Conservation (phyloP, 2,797 vertebrate species). For the Myotis myotis region DNA sequence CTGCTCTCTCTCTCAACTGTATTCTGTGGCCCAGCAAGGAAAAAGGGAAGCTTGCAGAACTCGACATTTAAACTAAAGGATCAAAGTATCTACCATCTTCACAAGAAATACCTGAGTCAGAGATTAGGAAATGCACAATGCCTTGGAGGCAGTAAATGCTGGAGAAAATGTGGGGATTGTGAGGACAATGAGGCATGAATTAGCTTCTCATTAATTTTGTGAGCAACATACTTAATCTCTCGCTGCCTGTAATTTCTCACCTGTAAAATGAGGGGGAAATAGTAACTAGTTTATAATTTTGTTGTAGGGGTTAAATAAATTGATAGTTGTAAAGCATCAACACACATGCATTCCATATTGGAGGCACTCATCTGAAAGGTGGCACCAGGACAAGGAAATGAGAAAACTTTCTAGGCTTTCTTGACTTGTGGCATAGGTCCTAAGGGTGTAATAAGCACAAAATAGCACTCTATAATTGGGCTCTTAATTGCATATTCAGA, state of each 20-base stretch:
- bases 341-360: background rate
- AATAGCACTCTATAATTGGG: background rate
- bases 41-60: background rate
- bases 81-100: background rate
- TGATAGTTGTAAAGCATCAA: background rate
- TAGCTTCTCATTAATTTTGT: background rate
- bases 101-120: background rate
- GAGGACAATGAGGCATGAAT: background rate
- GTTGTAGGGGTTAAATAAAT: background rate
- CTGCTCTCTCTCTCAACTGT: background rate
- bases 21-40: background rate
- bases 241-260: constrained; percentile 61
- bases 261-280: constrained; percentile 45
- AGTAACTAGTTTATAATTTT: background rate
- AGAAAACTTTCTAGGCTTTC: background rate
- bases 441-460: background rate
- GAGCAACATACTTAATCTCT: constrained; percentile 26
- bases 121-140: background rate
- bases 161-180: no score
- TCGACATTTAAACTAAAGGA: background rate
- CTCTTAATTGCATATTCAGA: background rate
- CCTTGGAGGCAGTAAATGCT: background rate
- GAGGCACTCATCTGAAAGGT: background rate
- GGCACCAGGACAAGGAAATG: background rate
- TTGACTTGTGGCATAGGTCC: background rate